phyloP scores from a whole-genome alignment of 2,888 invertebrate genomes.

The Melanostoma scalare region DNA sequence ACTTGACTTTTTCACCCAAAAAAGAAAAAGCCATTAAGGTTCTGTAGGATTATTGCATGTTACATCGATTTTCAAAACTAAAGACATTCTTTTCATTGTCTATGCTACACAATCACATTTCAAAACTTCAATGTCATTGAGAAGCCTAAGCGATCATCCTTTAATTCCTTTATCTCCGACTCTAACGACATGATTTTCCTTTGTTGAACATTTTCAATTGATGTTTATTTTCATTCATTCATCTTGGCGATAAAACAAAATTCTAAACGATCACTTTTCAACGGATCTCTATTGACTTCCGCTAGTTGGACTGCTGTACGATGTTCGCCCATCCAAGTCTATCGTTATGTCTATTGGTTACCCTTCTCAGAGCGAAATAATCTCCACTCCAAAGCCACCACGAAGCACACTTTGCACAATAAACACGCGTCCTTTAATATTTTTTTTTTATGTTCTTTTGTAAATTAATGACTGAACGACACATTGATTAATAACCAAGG shows the following conservation, averaged over 20 bases:
- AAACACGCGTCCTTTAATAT: conserved; percentile 1
- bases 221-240: conserved; percentile 20
- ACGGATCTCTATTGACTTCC: conserved; percentile 53
- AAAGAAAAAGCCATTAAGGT: no score
- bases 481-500: conserved; percentile 66
- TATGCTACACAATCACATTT: no score
- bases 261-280: conserved; percentile 59
- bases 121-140: no score
- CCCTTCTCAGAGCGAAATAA: neutral
- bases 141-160: neutral
- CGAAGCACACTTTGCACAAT: conserved; percentile 40
- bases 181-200: neutral
- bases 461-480: conserved; percentile 69
- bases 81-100: no score
- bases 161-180: neutral
- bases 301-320: conserved; percentile 8
- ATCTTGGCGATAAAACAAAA: conserved; percentile 37
- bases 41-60: no score
- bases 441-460: conserved; percentile 15
- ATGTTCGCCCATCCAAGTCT: conserved; percentile 5
- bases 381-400: conserved; percentile 44
- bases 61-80: no score
- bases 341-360: neutral
- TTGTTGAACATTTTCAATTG: conserved; percentile 18
- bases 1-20: no score